Conservation (phyloP, 2,113 vertebrate species). For the Sterrhoptilus dennistouni region DNA sequence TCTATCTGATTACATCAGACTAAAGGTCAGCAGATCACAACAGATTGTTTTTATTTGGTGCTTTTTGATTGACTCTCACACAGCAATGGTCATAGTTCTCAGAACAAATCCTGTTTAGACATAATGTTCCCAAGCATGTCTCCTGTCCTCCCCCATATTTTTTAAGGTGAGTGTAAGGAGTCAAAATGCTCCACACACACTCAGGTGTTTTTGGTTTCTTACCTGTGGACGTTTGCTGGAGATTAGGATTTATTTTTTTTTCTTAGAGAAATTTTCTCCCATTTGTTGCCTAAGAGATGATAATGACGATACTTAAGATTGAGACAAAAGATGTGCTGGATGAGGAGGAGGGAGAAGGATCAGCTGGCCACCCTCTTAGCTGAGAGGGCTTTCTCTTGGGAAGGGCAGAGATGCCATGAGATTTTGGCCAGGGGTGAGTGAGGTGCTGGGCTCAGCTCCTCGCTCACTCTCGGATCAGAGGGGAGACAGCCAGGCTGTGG, state of each 20-base stretch:
- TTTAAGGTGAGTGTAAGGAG: background rate
- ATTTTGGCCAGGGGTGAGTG: background rate
- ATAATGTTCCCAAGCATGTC: background rate
- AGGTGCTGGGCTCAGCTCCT: background rate
- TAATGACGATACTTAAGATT: background rate
- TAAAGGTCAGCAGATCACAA: background rate
- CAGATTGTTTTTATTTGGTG: background rate
- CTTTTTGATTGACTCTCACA: background rate
- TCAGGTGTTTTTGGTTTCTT: background rate
- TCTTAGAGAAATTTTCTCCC: background rate
- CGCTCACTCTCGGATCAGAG: background rate
- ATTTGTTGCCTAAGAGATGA: background rate
- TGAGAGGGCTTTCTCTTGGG: background rate
- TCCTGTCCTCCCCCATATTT: background rate
- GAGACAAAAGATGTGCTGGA: background rate
- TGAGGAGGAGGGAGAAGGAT: background rate
- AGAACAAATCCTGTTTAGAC: background rate
- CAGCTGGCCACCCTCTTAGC: background rate
- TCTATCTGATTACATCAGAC: background rate
- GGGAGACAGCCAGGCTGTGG: rapidly evolving
- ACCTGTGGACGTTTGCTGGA: background rate
- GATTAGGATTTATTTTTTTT: background rate
- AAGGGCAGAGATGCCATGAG: background rate
- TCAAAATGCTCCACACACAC: background rate
- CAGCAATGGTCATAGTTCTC: background rate